Evolutionary conservation across 2,888 invertebrate genomes (phyloP).

Genomic region (Fragum fragum): DNA sequence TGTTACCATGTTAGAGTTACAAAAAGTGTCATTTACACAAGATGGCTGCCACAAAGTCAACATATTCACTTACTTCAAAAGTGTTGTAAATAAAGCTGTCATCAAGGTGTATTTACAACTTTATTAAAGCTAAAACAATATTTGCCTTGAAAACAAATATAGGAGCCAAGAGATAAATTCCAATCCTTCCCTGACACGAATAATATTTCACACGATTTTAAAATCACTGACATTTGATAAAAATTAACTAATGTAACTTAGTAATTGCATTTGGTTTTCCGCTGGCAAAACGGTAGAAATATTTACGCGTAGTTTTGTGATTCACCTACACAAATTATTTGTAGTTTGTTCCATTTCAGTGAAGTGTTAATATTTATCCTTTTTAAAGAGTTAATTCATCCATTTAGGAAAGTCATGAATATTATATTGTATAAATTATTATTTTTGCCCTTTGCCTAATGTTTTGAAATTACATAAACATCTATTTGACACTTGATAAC

Average conservation of each 20-base stretch:
- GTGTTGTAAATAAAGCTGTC: neutral
- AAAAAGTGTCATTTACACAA: slow-evolving; percentile 37
- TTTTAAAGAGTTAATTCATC: neutral
- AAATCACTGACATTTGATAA: neutral
- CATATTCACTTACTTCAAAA: slow-evolving; percentile 1
- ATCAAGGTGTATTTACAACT: too few relatives aligned
- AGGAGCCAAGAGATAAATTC: slow-evolving; percentile 18
- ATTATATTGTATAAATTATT: slow-evolving; percentile 2
- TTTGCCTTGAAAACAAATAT: slow-evolving; percentile 53
- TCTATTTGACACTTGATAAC: too few relatives aligned
- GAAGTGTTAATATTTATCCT: neutral
- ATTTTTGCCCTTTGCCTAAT: neutral
- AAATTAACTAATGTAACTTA: too few relatives aligned
- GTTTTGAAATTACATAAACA: too few relatives aligned
- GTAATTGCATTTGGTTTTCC: too few relatives aligned
- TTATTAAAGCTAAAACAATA: too few relatives aligned
- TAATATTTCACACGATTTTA: neutral
- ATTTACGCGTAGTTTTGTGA: too few relatives aligned
- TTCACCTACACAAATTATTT: too few relatives aligned
- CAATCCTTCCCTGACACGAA: neutral
- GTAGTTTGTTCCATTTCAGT: neutral
- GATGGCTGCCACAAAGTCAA: slow-evolving; percentile 59
- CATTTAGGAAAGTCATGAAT: neutral
- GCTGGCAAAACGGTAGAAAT: too few relatives aligned
- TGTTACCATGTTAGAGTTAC: neutral